Evolutionary conservation across 1,140 invertebrate species (phyloP).

Genomic region (Drosophila parabipectinata): DNA sequence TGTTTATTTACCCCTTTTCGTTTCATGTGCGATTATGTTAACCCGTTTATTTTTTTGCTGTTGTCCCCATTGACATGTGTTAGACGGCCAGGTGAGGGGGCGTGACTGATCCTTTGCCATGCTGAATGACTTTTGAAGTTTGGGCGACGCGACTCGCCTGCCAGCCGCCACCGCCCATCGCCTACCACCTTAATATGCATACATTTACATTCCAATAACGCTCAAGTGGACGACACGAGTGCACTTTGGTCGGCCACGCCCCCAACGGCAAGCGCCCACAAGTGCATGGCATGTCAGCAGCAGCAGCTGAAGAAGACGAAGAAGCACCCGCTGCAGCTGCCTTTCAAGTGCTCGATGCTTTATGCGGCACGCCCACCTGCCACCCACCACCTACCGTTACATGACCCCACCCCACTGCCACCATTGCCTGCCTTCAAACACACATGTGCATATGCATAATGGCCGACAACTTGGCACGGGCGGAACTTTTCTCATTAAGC

Average conservation of each 20-base stretch:
- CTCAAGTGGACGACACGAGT: conserved; percentile 76
- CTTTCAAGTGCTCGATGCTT: conserved; percentile 65
- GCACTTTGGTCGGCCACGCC: conserved; percentile 61
- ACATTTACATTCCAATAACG: conserved; percentile 82
- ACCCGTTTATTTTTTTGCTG: conserved; percentile 14
- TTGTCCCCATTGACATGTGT: conserved; percentile 20
- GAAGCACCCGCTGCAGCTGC: conserved; percentile 41
- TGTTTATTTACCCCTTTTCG: conserved; percentile 30
- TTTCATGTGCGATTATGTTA: conserved; percentile 9
- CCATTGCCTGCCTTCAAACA: neutral
- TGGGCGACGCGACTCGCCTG: conserved; percentile 51
- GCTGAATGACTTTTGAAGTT: conserved; percentile 80
- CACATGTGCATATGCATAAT: conserved; percentile 70
- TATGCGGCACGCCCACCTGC: conserved; percentile 39
- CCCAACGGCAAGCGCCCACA: conserved; percentile 28
- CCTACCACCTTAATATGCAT: conserved; percentile 67
- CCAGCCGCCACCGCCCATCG: neutral
- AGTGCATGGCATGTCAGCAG: conserved; percentile 77
- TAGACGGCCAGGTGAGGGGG: neutral
- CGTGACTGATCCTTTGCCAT: conserved; percentile 21
- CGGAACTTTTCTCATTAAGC: conserved; percentile 80
- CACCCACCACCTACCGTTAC: conserved; percentile 15
- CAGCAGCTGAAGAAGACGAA: conserved; percentile 41
- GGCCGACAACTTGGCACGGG: conserved; percentile 56
- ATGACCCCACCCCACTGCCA: conserved; percentile 1